Evolutionary conservation across 2,113 vertebrate species (phyloP).

Genomic region (Corythoichthys haematopterus): DNA sequence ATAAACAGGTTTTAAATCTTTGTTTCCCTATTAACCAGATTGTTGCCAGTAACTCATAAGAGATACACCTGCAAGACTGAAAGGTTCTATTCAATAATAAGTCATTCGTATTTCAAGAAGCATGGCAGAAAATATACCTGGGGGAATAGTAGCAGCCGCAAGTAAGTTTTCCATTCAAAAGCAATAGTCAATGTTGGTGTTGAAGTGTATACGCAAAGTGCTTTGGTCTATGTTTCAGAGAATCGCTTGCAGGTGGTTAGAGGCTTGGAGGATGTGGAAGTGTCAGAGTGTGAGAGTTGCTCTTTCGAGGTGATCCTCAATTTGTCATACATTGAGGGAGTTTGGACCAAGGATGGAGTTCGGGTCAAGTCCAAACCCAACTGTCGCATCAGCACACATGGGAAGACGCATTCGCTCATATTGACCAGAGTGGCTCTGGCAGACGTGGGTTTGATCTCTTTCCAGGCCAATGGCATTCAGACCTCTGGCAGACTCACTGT

Average conservation of each 20-base stretch:
- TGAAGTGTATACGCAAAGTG: not conserved
- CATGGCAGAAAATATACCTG: constrained; percentile 59
- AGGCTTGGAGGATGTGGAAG: constrained; percentile 75
- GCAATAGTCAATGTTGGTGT: not conserved
- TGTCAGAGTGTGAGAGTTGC: constrained; percentile 75
- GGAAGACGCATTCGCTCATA: constrained; percentile 78
- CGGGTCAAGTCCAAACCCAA: constrained; percentile 76
- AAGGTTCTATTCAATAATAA: constrained; percentile 3
- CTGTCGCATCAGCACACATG: constrained; percentile 67
- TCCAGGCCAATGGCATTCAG: constrained; percentile 79
- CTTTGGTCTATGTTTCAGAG: constrained; percentile 65
- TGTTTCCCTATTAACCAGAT: not conserved
- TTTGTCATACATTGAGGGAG: constrained; percentile 77
- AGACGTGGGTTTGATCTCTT: constrained; percentile 80
- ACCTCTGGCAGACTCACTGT: constrained; percentile 78
- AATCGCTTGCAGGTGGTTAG: constrained; percentile 81
- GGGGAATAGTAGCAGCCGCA: constrained; percentile 62
- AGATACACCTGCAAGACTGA: constrained; percentile 9
- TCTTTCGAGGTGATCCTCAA: constrained; percentile 84
- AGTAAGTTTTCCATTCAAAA: constrained; percentile 39
- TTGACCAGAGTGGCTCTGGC: constrained; percentile 73
- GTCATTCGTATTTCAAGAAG: not conserved
- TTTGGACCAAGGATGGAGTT: constrained; percentile 79
- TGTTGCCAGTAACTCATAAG: constrained; percentile 16
- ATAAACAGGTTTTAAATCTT: not conserved